Conservation (phyloP, 1,140 invertebrate species). For the Campodea augens region DNA sequence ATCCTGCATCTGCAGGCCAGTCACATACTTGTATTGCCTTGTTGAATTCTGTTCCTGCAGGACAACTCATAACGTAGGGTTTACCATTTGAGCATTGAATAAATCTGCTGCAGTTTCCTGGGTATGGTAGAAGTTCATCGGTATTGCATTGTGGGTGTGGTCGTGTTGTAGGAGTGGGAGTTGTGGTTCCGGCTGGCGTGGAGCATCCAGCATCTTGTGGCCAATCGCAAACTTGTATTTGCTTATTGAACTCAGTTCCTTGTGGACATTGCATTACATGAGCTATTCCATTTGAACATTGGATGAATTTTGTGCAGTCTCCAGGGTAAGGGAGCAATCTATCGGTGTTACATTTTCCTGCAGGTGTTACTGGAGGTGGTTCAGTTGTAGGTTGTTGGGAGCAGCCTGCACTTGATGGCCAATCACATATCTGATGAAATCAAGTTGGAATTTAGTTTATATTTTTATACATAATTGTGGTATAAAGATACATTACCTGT, state of each 20-base stretch:
- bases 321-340: slow-evolving; percentile 9
- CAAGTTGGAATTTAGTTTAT: too few relatives aligned
- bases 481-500: too few relatives aligned
- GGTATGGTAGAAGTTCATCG: slow-evolving; percentile 23
- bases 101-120: slow-evolving; percentile 29
- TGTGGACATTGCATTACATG: slow-evolving; percentile 12
- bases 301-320: slow-evolving; percentile 12
- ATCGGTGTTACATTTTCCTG: background rate
- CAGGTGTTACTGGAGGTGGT: background rate
- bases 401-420: background rate
- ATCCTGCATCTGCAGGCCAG: slow-evolving; percentile 18
- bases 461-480: too few relatives aligned
- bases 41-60: slow-evolving; percentile 28
- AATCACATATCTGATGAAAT: background rate
- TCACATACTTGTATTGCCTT: slow-evolving; percentile 23
- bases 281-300: slow-evolving; percentile 11
- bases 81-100: slow-evolving; percentile 31
- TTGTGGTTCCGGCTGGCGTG: background rate
- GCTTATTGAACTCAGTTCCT: slow-evolving; percentile 15
- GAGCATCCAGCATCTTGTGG: slow-evolving; percentile 12
- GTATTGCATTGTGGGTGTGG: too few relatives aligned
- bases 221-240: slow-evolving; percentile 15
- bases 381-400: background rate
- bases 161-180: too few relatives aligned
- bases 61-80: slow-evolving; percentile 27